A percentile compares a stretch with the other conserved stretches of the same genome.
Conservation (phyloP, 1,140 invertebrate genomes). For the Sesamia nonagrioides region DNA sequence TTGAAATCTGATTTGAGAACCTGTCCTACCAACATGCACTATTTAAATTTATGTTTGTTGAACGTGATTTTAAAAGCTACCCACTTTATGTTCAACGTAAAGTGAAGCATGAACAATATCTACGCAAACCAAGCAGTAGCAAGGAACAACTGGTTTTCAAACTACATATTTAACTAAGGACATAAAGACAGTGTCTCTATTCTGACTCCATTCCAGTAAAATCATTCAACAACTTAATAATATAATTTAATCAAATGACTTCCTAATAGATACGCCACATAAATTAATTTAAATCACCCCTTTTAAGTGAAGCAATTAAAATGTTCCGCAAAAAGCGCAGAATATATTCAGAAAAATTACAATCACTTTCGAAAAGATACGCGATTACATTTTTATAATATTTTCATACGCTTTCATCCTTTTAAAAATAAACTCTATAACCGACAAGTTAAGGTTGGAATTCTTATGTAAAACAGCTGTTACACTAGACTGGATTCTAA, state of each 20-base stretch:
- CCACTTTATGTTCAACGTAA: background rate
- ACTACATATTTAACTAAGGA: background rate
- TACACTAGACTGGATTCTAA: constrained; percentile 29
- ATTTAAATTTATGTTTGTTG: constrained; percentile 5
- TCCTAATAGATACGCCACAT: constrained; percentile 9
- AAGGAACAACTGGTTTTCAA: background rate
- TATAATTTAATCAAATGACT: background rate
- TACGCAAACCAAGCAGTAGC: background rate
- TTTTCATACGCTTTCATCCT: background rate
- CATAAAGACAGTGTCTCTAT: too few species aligned
- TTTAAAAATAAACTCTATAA: background rate
- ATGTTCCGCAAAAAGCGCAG: background rate
- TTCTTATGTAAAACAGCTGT: background rate
- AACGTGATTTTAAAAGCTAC: background rate
- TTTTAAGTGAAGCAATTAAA: constrained; percentile 20
- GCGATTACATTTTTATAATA: constrained; percentile 11
- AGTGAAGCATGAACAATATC: background rate
- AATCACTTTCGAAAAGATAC: constrained; percentile 34
- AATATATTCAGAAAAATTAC: constrained; percentile 33
- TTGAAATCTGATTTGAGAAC: background rate
- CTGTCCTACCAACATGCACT: background rate
- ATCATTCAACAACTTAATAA: background rate
- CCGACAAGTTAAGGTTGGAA: constrained; percentile 5
- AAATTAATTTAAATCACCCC: background rate
- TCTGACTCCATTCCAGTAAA: too few species aligned